These are phyloP conservation scores for Harmothoe impar DNA, from an alignment of 2,888 invertebrate genomes.

Conservation along the genomic window DNA sequence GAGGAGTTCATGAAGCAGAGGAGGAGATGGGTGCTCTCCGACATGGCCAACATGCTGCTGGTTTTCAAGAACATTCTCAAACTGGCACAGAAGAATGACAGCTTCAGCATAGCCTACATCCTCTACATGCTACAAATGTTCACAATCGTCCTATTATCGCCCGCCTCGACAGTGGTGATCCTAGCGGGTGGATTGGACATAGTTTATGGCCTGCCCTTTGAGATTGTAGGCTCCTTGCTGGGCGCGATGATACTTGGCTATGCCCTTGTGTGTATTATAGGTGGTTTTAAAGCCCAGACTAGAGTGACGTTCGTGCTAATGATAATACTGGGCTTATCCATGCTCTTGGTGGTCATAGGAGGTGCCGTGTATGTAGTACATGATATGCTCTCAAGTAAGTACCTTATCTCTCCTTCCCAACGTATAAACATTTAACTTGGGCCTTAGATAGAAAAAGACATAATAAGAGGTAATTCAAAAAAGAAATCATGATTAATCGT, in stretches of 20 bases:
- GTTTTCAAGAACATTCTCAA: conserved; percentile 70
- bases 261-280: conserved; percentile 69
- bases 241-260: conserved; percentile 69
- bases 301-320: conserved; percentile 70
- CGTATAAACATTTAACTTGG: not conserved
- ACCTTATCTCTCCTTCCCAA: not conserved
- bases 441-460: not conserved
- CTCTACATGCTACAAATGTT: conserved; percentile 73
- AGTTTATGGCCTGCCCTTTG: conserved; percentile 70
- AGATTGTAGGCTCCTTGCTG: conserved; percentile 68
- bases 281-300: conserved; percentile 68
- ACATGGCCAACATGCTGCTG: conserved; percentile 73
- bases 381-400: conserved; percentile 70
- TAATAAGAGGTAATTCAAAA: too few species aligned
- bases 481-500: too few species aligned
- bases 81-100: conserved; percentile 70
- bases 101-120: conserved; percentile 72
- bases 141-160: conserved; percentile 72
- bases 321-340: conserved; percentile 69
- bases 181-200: conserved; percentile 74
- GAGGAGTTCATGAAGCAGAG: conserved; percentile 74
- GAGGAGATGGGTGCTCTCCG: conserved; percentile 74
- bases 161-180: conserved; percentile 74
- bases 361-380: conserved; percentile 71
- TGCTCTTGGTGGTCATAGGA: conserved; percentile 71